phyloP scores from a whole-genome alignment of 2,113 vertebrate genomes.

The Sorex araneus region DNA sequence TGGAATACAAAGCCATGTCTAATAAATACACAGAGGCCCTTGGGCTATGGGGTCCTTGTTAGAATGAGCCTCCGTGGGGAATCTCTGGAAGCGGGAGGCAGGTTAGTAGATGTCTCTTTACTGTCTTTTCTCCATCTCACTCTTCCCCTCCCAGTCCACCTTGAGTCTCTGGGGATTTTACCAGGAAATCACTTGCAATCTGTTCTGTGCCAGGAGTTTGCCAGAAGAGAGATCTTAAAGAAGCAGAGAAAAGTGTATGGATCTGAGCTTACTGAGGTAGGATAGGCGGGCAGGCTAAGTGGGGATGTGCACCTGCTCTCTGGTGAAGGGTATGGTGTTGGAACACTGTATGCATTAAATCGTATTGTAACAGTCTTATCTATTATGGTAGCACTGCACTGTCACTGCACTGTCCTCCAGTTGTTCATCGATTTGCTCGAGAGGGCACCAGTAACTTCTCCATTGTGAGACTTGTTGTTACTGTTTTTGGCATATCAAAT shows the following conservation, averaged over 20 bases:
- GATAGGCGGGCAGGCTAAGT: too few species aligned
- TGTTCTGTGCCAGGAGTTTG: constrained; percentile 1
- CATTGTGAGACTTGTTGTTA: too few species aligned
- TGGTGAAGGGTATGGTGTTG: too few species aligned
- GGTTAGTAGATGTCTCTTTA: background rate
- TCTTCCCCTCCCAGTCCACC: background rate
- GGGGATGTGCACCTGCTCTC: too few species aligned
- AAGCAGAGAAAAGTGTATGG: background rate
- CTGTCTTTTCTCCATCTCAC: background rate
- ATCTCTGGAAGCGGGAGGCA: rapidly evolving
- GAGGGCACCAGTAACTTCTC: too few species aligned
- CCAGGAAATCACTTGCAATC: constrained; percentile 26
- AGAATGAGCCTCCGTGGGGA: background rate
- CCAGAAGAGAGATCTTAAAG: constrained; percentile 43
- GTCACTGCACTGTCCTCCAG: too few species aligned
- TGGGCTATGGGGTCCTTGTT: background rate
- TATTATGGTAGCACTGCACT: too few species aligned
- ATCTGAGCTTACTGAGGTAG: too few species aligned
- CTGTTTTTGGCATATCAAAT: too few species aligned
- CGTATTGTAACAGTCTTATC: too few species aligned
- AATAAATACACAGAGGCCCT: background rate
- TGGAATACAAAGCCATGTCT: background rate
- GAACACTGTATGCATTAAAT: too few species aligned
- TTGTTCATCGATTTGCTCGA: too few species aligned
- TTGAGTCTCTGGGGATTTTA: constrained; percentile 37